Base-by-base conservation (phyloP, 2,113 vertebrate species). In the Verasper variegatus region DNA sequence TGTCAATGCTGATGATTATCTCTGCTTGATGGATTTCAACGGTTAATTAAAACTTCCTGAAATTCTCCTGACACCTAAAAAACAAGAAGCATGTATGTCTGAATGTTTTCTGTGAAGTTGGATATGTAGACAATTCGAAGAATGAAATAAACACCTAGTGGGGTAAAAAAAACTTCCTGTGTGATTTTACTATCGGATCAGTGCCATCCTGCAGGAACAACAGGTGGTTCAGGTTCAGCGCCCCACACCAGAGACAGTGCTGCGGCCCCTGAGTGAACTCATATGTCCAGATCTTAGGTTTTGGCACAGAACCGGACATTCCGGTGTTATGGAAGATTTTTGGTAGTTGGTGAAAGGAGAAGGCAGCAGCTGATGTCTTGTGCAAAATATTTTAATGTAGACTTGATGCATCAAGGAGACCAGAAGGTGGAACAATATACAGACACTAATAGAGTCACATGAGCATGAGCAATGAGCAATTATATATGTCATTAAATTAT, bases 61-160 rank as follows among this genome's bases (percentile, higher is more conserved):
- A 37, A 3, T 42, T 26, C 37, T 57, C 27, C 9, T 0, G 1
- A 24, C 5, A n/a, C 10, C n/a, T 59, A 56, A 1, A 15, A 68
- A 58, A 71, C 62, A 40, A 59, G 54, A 11, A 31, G 31, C 7
- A 6, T 56, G n/a, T 31, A 13, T 55, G n/a, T 55, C 20, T 67
- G n/a, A 59, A 60, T 73, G 23, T 49, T 55, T 56, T 23, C 31
- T 27, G 45, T 20, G 9, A 13, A 73, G 15, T 59, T 26, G 18
- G 23, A 24, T 9, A 57, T 54, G 8, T 24, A 15, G 23, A 76
- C 12, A 58, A 69, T 62, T 59, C 26, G 27, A 74, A 63, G 17
- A 65, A 62, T 56, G 27, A 14, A 84, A 78, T 83, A 77, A 83
- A 81, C 42, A 23, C 1, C 5, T 45, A 57, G 12, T 69, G 45